These are phyloP conservation scores for Mormoops blainvillei DNA, from an alignment of 2,113 vertebrate genomes.

Conservation along the genomic window DNA sequence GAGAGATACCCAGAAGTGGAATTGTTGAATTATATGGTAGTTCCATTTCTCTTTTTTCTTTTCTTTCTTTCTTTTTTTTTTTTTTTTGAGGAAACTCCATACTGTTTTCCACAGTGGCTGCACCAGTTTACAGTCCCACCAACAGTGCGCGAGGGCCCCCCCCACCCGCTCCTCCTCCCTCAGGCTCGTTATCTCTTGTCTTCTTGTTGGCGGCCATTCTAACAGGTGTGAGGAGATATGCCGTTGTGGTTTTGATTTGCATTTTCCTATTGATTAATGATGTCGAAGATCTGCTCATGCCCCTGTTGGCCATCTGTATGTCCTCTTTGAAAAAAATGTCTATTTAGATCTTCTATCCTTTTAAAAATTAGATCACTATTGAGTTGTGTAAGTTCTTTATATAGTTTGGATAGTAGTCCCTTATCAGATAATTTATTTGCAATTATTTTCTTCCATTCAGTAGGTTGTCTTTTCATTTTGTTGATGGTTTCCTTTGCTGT, in stretches of 20 bases:
- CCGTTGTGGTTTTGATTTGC: not conserved
- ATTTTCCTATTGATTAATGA: not conserved
- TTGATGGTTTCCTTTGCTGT: not conserved
- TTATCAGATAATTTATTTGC: not conserved
- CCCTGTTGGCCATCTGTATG: not conserved
- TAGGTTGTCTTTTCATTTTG: not conserved
- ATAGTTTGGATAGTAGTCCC: not conserved
- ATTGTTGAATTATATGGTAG: not conserved
- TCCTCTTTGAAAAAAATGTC: not conserved
- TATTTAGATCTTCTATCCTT: not conserved
- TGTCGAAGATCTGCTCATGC: not conserved
- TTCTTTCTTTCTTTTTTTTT: no score
- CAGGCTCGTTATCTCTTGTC: not conserved
- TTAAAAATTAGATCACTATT: not conserved
- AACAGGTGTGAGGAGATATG: not conserved
- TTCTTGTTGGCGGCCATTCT: not conserved
- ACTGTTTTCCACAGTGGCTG: not conserved
- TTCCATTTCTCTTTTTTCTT: not conserved
- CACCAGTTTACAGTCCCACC: not conserved
- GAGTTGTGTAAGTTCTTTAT: not conserved
- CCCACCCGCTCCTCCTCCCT: no score
- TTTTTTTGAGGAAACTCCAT: no score
- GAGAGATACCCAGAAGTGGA: not conserved
- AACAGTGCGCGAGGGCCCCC: not conserved
- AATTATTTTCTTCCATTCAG: not conserved